A percentile compares a stretch with the other conserved stretches of the same genome.
phyloP scores from a whole-genome alignment of 1,140 invertebrate species.

The Drosophila ficusphila region DNA sequence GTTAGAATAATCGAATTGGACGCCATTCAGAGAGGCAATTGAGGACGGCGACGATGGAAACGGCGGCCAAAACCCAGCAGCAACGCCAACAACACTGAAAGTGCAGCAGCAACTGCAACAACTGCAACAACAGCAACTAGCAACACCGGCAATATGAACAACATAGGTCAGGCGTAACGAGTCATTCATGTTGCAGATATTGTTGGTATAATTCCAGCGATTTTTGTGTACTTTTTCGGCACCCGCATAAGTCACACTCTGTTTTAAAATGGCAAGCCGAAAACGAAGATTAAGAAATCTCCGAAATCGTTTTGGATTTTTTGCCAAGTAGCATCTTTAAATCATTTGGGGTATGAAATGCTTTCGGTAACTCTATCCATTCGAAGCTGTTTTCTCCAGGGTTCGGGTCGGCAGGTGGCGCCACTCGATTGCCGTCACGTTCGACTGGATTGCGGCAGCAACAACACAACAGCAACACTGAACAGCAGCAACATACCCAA shows the following conservation, averaged over 20 bases:
- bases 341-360: slow-evolving; percentile 10
- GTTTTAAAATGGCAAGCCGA: slow-evolving; percentile 8
- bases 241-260: slow-evolving; percentile 78
- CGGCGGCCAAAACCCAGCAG: slow-evolving; percentile 60
- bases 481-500: slow-evolving; percentile 3
- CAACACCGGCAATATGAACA: slow-evolving; percentile 52
- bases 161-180: slow-evolving; percentile 80
- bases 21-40: slow-evolving; percentile 77
- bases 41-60: slow-evolving; percentile 65
- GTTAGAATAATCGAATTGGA: slow-evolving; percentile 82
- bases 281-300: slow-evolving; percentile 3
- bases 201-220: slow-evolving; percentile 51
- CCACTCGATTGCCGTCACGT: slow-evolving; percentile 73
- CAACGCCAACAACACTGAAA: slow-evolving; percentile 16
- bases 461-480: slow-evolving; percentile 11
- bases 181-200: slow-evolving; percentile 79
- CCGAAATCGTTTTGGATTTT: neutral
- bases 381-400: slow-evolving; percentile 3
- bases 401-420: slow-evolving; percentile 61
- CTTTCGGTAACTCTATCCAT: slow-evolving; percentile 21
- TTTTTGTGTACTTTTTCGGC: slow-evolving; percentile 54
- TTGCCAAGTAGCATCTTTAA: neutral
- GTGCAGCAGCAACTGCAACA: slow-evolving; percentile 11
- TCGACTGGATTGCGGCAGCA: slow-evolving; percentile 34
- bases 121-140: slow-evolving; percentile 25